These are phyloP conservation scores for Liolophura sinensis DNA, from an alignment of 1,140 invertebrate species.

Conservation along the genomic window DNA sequence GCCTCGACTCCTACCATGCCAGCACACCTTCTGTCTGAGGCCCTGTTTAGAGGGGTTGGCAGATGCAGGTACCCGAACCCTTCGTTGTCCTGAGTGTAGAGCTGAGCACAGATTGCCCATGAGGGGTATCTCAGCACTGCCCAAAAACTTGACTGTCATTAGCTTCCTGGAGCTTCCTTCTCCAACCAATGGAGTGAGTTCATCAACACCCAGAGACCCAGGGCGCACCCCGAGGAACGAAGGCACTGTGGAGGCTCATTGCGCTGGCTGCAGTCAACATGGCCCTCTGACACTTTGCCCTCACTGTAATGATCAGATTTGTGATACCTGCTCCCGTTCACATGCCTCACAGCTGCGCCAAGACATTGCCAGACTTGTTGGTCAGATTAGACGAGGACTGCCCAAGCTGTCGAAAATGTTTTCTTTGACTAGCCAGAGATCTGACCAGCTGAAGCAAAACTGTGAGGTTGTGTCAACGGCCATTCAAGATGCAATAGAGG, in stretches of 20 bases:
- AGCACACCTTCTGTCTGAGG: conserved; percentile 98
- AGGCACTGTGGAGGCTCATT: conserved; percentile 24
- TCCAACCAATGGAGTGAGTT: conserved; percentile 89
- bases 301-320: conserved; percentile 94
- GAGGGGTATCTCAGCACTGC: conserved; percentile 35
- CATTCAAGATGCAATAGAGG: conserved; percentile 76
- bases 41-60: conserved; percentile 57
- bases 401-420: conserved; percentile 69
- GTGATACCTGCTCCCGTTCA: conserved; percentile 84
- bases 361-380: conserved; percentile 92
- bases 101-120: conserved; percentile 92
- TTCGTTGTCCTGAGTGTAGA: conserved; percentile 98
- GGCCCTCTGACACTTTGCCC: conserved; percentile 84
- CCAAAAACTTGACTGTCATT: conserved; percentile 47
- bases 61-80: conserved; percentile 62
- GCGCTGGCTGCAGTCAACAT: conserved; percentile 82
- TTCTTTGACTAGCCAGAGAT: conserved; percentile 34
- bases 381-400: conserved; percentile 73
- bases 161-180: conserved; percentile 66
- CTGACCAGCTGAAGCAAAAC: conserved; percentile 34
- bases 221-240: conserved; percentile 10
- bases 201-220: conserved; percentile 67
- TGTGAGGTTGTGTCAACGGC: conserved; percentile 60
- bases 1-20: conserved; percentile 97
- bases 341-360: conserved; percentile 94